Base-by-base conservation (phyloP, 2,888 invertebrate genomes). In the Anthophora plumipes region DNA sequence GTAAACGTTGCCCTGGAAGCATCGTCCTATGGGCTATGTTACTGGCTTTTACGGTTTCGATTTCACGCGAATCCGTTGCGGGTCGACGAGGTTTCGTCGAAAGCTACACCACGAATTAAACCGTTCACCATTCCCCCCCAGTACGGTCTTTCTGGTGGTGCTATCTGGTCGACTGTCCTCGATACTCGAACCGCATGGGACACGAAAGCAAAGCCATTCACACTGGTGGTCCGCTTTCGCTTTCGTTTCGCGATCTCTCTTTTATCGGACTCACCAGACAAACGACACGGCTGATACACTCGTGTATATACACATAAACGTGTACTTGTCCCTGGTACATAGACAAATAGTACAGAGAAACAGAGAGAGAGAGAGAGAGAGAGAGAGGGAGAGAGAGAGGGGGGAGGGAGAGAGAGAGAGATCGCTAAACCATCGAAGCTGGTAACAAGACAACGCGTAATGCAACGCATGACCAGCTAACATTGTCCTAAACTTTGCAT, bases 401-500 rank as follows among this genome's bases (percentile, higher is more conserved):
- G n/a, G n/a, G n/a, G n/a, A n/a, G n/a, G n/a, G n/a, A n/a, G n/a
- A n/a, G n/a, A 64, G 46, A 72, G 48, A 77, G 82, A 54, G 73
- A 66, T 73, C 50, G 52, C 69, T 54, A 55, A 59, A 52, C 68
- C 43, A 80, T 85, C 59, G 66, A 69, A 37, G 54, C 78, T 48
- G 55, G 55, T 77, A 77, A 71, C 74, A 73, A 75, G 85, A 75
- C 64, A 84, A 84, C 77, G 72, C 67, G 75, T 63, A 70, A 77
- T 68, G 78, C 71, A 68, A 73, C 85, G 82, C 78, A 75, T 61
- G 80, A 59, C 68, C 77, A 79, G 64, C 73, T 69, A 81, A 83
- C 80, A 68, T 68, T 82, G 85, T 87, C 81, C 84, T 84, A 87
- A 88, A 89, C 89, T 89, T 89, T 81, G 84, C 84, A 89, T 86